Evolutionary conservation across 2,888 invertebrate species (phyloP).

Genomic region (Eristalinus sepulchralis): DNA sequence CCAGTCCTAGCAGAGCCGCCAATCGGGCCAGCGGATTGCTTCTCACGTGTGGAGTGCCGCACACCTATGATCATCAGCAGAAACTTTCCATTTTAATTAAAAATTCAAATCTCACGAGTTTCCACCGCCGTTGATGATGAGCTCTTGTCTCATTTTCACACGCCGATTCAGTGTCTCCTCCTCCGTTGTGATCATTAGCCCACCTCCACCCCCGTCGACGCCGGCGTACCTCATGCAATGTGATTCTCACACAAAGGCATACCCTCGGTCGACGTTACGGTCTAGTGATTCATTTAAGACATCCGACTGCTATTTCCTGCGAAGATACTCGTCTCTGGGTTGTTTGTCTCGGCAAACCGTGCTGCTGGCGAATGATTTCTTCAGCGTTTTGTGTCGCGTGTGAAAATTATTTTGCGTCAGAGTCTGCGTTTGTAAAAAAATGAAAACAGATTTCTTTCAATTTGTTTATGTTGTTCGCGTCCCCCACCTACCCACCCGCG

Average conservation of each 20-base stretch:
- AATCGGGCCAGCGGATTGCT: not conserved
- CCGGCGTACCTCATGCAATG: not conserved
- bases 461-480: no score
- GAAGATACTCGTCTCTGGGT: slow-evolving; percentile 23
- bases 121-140: slow-evolving; percentile 22
- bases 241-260: slow-evolving; percentile 16
- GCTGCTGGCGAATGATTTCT: not conserved
- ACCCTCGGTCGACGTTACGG: slow-evolving; percentile 47
- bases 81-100: slow-evolving; percentile 60
- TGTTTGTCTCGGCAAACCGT: slow-evolving; percentile 25
- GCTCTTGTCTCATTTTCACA: slow-evolving; percentile 34
- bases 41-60: not conserved
- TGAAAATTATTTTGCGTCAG: not conserved
- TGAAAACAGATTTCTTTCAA: not conserved
- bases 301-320: slow-evolving; percentile 56
- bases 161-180: slow-evolving; percentile 38
- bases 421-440: not conserved
- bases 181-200: slow-evolving; percentile 18
- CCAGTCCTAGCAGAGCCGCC: no score
- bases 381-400: not conserved
- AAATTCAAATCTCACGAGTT: not conserved
- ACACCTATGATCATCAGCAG: slow-evolving; percentile 10
- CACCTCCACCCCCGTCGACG: not conserved
- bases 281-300: slow-evolving; percentile 58
- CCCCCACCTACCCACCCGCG: not conserved